Conservation (phyloP, 1,140 invertebrate genomes). For the Macrotrachela quadricornifera region DNA sequence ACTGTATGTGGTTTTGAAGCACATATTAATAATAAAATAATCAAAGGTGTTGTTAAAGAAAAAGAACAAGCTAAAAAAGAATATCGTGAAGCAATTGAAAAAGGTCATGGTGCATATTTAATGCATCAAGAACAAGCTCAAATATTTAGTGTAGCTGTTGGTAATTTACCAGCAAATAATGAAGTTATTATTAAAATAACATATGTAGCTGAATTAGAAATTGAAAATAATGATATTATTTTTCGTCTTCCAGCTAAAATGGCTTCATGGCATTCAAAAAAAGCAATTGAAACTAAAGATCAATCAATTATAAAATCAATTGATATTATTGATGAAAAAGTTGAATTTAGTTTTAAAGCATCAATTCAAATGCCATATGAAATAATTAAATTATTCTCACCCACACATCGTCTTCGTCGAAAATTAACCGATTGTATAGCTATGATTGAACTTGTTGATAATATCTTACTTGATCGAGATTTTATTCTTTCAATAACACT, state of each 20-base stretch:
- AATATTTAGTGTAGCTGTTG: slow-evolving; percentile 31
- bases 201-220: slow-evolving; percentile 32
- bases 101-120: slow-evolving; percentile 33
- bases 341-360: slow-evolving; percentile 12
- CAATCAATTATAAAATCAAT: not conserved
- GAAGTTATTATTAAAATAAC: slow-evolving; percentile 32
- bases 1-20: slow-evolving; percentile 32
- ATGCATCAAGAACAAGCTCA: slow-evolving; percentile 32
- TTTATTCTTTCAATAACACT: slow-evolving; percentile 22
- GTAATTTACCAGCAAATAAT: slow-evolving; percentile 29
- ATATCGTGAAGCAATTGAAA: slow-evolving; percentile 30
- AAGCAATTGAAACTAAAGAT: not conserved
- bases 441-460: slow-evolving; percentile 6
- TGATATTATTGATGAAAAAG: too few relatives aligned
- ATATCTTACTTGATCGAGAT: slow-evolving; percentile 18
- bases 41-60: slow-evolving; percentile 32
- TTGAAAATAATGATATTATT: slow-evolving; percentile 25
- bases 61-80: slow-evolving; percentile 30
- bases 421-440: slow-evolving; percentile 1
- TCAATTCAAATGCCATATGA: slow-evolving; percentile 28
- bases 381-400: slow-evolving; percentile 18
- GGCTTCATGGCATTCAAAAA: slow-evolving; percentile 22
- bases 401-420: slow-evolving; percentile 13
- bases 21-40: slow-evolving; percentile 30
- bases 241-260: slow-evolving; percentile 28